Evolutionary conservation across 2,888 invertebrate species (phyloP).

Genomic region (Catocala fraxini): DNA sequence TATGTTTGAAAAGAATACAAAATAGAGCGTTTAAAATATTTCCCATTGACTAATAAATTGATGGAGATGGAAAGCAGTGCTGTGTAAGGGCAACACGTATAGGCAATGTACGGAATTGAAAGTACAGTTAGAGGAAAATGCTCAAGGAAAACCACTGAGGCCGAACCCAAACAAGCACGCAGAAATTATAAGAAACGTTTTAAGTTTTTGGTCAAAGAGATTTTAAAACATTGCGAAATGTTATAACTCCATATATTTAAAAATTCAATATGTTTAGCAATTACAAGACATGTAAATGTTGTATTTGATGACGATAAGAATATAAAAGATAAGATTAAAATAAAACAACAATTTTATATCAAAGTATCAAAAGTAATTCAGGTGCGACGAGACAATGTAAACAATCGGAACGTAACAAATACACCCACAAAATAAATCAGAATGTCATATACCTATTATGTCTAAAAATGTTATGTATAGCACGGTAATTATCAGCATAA

Average conservation of each 20-base stretch:
- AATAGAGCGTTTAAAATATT: constrained; percentile 30
- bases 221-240: too few relatives aligned
- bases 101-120: constrained; percentile 17
- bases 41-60: constrained; percentile 29
- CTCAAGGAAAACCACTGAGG: constrained; percentile 4
- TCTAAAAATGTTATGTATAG: constrained; percentile 15
- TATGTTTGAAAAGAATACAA: constrained; percentile 39
- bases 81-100: constrained; percentile 5
- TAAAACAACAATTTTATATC: neutral
- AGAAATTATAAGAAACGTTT: neutral
- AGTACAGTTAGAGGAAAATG: constrained; percentile 33
- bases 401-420: constrained; percentile 1
- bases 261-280: too few relatives aligned
- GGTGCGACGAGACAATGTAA: neutral
- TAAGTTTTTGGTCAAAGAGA: too few relatives aligned
- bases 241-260: too few relatives aligned
- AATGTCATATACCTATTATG: constrained; percentile 2
- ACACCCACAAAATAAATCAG: constrained; percentile 1
- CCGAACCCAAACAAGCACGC: neutral
- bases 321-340: neutral
- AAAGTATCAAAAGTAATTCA: neutral
- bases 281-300: too few relatives aligned
- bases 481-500: constrained; percentile 11
- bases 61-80: constrained; percentile 4
- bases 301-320: neutral